phyloP scores from a whole-genome alignment of 2,113 vertebrate genomes.

The Fulica atra region DNA sequence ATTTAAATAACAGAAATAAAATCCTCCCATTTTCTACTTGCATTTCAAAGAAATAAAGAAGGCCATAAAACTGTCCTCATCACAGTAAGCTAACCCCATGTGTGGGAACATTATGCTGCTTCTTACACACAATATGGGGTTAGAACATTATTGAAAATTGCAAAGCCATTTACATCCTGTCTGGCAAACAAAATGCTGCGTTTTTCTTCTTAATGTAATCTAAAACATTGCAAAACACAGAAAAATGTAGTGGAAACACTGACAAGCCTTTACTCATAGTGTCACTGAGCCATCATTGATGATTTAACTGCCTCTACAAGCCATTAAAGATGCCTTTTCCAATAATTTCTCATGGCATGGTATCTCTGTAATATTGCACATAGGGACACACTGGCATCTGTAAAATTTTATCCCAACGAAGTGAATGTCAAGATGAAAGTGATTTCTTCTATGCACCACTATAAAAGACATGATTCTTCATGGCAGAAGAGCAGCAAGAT shows the following conservation, averaged over 20 bases:
- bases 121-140: not conserved
- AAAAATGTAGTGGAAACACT: not conserved
- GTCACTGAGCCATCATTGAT: not conserved
- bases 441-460: not conserved
- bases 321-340: not conserved
- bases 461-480: not conserved
- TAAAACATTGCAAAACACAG: conserved; percentile 3
- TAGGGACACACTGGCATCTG: not conserved
- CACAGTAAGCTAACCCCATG: not conserved
- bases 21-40: not conserved
- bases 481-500: not conserved
- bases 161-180: conserved; percentile 28
- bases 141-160: conserved; percentile 3
- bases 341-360: not conserved
- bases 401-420: not conserved
- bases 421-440: not conserved
- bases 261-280: not conserved
- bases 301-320: not conserved
- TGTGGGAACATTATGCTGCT: conserved; percentile 1
- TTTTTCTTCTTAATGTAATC: conserved; percentile 23
- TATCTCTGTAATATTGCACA: not conserved
- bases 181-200: not conserved
- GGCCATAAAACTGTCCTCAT: conserved; percentile 40
- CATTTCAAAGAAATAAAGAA: conserved; percentile 24
- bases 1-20: conserved; percentile 38